Evolutionary conservation across 2,888 invertebrate species (phyloP).

Genomic region (Agrypnus murinus): DNA sequence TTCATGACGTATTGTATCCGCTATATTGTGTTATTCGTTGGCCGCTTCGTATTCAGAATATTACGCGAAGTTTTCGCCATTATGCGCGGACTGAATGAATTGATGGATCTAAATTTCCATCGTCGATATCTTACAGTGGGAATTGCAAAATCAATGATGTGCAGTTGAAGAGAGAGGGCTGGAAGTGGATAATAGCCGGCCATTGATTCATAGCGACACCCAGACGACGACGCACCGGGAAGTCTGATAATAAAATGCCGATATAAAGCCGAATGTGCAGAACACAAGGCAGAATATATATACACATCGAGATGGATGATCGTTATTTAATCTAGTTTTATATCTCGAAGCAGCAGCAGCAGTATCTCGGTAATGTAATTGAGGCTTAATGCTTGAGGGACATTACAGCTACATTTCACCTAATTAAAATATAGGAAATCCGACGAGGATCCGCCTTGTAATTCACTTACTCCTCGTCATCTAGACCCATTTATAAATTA

Average conservation of each 20-base stretch:
- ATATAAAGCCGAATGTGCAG: conserved; percentile 48
- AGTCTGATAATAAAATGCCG: conserved; percentile 49
- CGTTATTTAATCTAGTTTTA: conserved; percentile 48
- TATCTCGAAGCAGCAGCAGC: conserved; percentile 31
- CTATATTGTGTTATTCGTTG: conserved; percentile 37
- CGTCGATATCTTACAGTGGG: conserved; percentile 45
- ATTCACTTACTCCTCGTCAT: conserved; percentile 62
- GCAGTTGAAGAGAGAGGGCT: conserved; percentile 45
- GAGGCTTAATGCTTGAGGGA: conserved; percentile 55
- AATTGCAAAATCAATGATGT: conserved; percentile 54
- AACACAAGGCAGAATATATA: conserved; percentile 30
- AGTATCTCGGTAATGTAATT: conserved; percentile 54
- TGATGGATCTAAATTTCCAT: conserved; percentile 40
- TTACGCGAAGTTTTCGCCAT: conserved; percentile 32
- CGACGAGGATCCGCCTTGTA: conserved; percentile 61
- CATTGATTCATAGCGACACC: conserved; percentile 52
- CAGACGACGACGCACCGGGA: conserved; percentile 48
- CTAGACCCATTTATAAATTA: conserved; percentile 62
- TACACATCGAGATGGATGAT: conserved; percentile 44
- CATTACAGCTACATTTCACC: conserved; percentile 54
- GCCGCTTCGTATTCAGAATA: conserved; percentile 27
- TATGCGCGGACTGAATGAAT: conserved; percentile 33
- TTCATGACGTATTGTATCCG: conserved; percentile 44
- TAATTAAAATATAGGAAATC: conserved; percentile 63
- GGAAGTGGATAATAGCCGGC: conserved; percentile 46